Base-by-base conservation (phyloP, 2,113 vertebrate genomes). In the Gambusia holbrooki region DNA sequence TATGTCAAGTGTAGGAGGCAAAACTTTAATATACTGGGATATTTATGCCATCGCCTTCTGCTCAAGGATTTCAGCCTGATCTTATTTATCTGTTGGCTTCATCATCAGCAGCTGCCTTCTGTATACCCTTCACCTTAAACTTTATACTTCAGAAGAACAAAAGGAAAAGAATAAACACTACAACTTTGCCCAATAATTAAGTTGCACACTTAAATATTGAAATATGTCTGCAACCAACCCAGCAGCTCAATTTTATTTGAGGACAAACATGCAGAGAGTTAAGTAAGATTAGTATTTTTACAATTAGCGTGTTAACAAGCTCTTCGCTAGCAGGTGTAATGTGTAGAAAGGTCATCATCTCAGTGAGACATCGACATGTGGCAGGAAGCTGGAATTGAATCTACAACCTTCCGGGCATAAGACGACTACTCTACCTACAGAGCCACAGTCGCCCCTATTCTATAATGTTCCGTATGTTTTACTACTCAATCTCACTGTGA, bases 1-100 rank as follows among this genome's bases (percentile, higher is more conserved):
- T 62, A 67, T 84, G 85, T 83, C 87, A 81, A 84, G 86, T 79
- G 90, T 91, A 74, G 90, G 90, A 84, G 76, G 83, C 60, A 14
- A 63, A 63, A 74, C 80, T 82, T 84, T 84, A 82, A 77, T 42
- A 81, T 42, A 8, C 72, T 62, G 37, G 70, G 30, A 75, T 74
- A 86, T 90, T 79, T 84, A 87, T 74, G 74, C 77, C 70, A 65
- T 37, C n/a, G 25, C 37, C 64, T 87, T 79, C 77, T 76, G 77
- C 84, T 90, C 58, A 54, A 82, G 73, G 68, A 79, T 71, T 74
- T 66, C 51, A 60, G 37, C 48, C 62, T 58, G 9, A 14, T 83
- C n/a, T 84, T 85, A 89, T 87, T 91, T 86, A 90, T 89, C 76
- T 77, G 62, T 73, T 77, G 79, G 79, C 82, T 66, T 63, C 54